These are phyloP conservation scores for Imbricaverruca yamaguchii DNA, from an alignment of 2,888 invertebrate species.

Conservation along the genomic window DNA sequence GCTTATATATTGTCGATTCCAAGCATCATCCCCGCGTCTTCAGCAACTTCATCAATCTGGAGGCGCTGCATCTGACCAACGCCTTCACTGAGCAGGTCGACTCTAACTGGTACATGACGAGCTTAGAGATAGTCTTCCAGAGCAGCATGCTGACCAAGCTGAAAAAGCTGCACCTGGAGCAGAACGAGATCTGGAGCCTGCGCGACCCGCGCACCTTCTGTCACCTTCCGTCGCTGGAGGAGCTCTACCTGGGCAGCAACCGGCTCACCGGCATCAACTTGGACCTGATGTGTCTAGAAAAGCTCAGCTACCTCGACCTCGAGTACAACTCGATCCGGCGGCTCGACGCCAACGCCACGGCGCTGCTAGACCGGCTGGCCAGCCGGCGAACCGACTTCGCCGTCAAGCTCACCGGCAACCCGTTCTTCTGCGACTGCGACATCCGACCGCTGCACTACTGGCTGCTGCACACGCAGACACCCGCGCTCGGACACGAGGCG, in stretches of 20 bases:
- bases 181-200: constrained; percentile 57
- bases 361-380: too few relatives aligned
- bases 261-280: too few relatives aligned
- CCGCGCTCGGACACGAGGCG: constrained; percentile 40
- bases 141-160: constrained; percentile 44
- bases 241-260: too few relatives aligned
- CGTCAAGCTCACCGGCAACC: constrained; percentile 59
- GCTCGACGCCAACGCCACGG: too few relatives aligned
- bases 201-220: constrained; percentile 49
- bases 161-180: constrained; percentile 63
- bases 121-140: constrained; percentile 33
- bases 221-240: constrained; percentile 38
- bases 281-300: too few relatives aligned
- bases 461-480: constrained; percentile 55
- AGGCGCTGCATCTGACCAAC: constrained; percentile 61
- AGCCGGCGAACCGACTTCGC: constrained; percentile 31
- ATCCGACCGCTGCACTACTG: constrained; percentile 55
- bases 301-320: too few relatives aligned
- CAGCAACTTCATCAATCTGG: constrained; percentile 52
- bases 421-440: constrained; percentile 55
- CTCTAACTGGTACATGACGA: constrained; percentile 35
- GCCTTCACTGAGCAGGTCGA: constrained; percentile 51
- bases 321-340: too few relatives aligned
- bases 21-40: constrained; percentile 43
- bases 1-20: constrained; percentile 51